Conservation (phyloP, 2,797 vertebrate genomes). For the Chaetodon trifasciatus region DNA sequence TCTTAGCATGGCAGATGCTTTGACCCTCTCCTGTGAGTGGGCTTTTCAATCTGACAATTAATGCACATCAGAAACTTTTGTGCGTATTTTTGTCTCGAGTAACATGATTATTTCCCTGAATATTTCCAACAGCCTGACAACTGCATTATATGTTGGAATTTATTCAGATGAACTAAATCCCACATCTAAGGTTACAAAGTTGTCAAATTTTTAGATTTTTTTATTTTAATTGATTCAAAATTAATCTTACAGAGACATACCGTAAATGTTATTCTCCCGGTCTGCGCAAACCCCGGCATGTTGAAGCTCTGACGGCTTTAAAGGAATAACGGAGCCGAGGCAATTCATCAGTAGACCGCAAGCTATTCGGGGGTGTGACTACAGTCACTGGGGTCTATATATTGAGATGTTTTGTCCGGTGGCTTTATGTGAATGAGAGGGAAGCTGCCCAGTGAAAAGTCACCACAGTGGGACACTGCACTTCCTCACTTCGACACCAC, state of each 20-base stretch:
- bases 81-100: not conserved
- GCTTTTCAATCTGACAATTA: conserved; percentile 19
- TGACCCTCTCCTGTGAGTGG: not conserved
- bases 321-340: conserved; percentile 57
- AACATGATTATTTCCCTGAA: not conserved
- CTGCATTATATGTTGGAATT: not conserved
- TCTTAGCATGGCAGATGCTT: conserved; percentile 7
- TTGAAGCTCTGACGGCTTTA: conserved; percentile 18
- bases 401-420: conserved; percentile 80
- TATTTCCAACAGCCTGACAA: not conserved
- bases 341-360: conserved; percentile 70
- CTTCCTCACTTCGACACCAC: conserved; percentile 47
- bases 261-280: not conserved
- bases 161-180: not conserved
- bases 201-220: too few species aligned
- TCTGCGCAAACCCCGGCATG: not conserved
- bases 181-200: not conserved
- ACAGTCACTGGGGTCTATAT: conserved; percentile 87
- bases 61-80: conserved; percentile 3
- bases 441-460: conserved; percentile 70
- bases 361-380: conserved; percentile 84
- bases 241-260: not conserved
- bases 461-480: conserved; percentile 47
- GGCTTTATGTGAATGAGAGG: conserved; percentile 79
- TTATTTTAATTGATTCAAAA: not conserved